Conservation (phyloP, 2,113 vertebrate species). For the Peromyscus maniculatus region DNA sequence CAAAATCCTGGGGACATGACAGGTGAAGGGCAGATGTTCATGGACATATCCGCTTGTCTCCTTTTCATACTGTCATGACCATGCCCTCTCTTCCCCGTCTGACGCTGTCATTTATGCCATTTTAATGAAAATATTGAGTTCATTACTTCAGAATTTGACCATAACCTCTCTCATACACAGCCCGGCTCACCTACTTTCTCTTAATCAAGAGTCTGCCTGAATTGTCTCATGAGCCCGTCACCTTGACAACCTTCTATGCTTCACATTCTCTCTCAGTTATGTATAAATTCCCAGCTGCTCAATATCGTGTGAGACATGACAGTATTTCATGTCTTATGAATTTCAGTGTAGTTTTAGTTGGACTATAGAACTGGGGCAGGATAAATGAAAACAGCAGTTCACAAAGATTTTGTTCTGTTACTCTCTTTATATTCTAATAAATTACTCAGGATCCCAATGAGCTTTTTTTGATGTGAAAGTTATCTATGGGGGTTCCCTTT, state of each 20-base stretch:
- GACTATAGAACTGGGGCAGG: conserved; percentile 16
- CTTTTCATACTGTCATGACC: neutral
- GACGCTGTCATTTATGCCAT: neutral
- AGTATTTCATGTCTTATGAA: neutral
- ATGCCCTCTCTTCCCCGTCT: neutral
- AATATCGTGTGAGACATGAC: neutral
- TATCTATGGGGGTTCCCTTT: neutral
- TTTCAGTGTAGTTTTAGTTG: conserved; percentile 26
- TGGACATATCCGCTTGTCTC: neutral
- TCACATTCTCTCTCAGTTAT: neutral
- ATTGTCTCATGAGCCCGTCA: neutral
- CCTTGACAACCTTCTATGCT: conserved; percentile 53
- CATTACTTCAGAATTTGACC: conserved; percentile 24
- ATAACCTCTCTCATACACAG: neutral
- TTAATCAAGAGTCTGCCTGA: neutral
- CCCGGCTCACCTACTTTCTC: neutral
- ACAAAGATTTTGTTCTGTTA: neutral
- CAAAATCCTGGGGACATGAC: neutral
- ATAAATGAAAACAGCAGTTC: neutral
- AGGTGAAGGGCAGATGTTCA: neutral
- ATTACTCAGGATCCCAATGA: neutral
- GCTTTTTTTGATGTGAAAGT: neutral
- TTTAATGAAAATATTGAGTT: neutral
- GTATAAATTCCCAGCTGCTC: conserved; percentile 30
- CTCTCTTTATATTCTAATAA: neutral